phyloP scores from a whole-genome alignment of 2,888 invertebrate species.

The Pandemis corylana region DNA sequence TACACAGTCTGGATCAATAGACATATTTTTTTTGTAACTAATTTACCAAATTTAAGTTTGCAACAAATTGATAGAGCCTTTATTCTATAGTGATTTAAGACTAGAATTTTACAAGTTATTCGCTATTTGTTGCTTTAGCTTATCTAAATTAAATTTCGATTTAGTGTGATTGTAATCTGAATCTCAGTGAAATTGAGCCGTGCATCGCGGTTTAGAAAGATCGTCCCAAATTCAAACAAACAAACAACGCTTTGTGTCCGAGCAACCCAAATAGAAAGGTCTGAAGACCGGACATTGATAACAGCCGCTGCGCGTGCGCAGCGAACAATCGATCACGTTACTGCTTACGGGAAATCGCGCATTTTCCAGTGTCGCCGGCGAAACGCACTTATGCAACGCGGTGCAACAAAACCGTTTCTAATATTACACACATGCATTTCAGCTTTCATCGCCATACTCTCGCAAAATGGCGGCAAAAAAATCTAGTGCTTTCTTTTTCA shows the following conservation, averaged over 20 bases:
- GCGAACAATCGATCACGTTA: constrained; percentile 30
- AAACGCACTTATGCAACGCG: constrained; percentile 82
- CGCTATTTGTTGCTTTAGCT: no score
- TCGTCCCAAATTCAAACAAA: constrained; percentile 17
- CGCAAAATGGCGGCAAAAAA: constrained; percentile 76
- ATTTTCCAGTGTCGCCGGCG: constrained; percentile 57
- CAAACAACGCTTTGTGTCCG: constrained; percentile 12
- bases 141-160: not conserved
- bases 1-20: no score
- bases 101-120: no score
- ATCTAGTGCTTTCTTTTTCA: constrained; percentile 83
- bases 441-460: constrained; percentile 83
- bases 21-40: no score
- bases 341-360: constrained; percentile 46
- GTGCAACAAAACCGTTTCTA: constrained; percentile 81
- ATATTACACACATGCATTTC: constrained; percentile 80
- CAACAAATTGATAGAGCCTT: no score
- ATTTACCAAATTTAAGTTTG: no score
- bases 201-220: not conserved
- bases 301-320: constrained; percentile 32
- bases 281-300: constrained; percentile 34
- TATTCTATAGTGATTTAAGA: no score
- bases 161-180: not conserved
- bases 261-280: constrained; percentile 25
- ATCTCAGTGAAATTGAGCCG: constrained; percentile 1